Evolutionary conservation across 2,113 vertebrate species (phyloP), one percentile per base, ranked within the genome.

Genomic region (Sturnus vulgaris): DNA sequence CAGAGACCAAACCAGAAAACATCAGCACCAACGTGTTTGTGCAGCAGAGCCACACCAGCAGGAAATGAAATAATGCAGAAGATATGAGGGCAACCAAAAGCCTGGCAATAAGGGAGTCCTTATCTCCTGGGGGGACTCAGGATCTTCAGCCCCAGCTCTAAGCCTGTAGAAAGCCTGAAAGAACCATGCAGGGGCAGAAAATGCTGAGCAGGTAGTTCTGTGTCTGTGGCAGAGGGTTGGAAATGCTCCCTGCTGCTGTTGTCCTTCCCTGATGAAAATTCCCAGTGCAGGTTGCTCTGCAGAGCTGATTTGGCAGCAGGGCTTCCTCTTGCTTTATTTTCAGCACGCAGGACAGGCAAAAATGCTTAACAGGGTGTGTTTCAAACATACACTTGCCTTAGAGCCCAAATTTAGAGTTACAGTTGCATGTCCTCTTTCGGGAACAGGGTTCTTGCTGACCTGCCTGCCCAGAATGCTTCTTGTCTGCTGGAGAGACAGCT

Each of bases 1-100:
- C 35, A 44, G 63, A 84, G 52, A 52, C 15, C 39, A 61, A 30
- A 18, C 4, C 16, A 86, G 70, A 31, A 78, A 64, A 42, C 11
- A 8, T 27, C 22, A 35, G 33, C 61, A 47, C n/a, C 18, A 13
- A 21, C 28, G 19, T 83, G 37, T 40, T 52, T 44, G 52, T 15
- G 42, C 52, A 55, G 86, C 2, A 0, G n/a, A 65, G 61, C 61
- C 83, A 28, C 66, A 53, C 1, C 1, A 21, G 33, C 0, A 0
- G 15, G 30, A 79, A 47, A 65, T 12, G 20, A 23, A 56, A 52
- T 7, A 27, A 39, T 1, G 4, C 49, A 10, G 61, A 77, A 66
- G 8, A 24, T 33, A 2, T 21, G 15, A 31, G n/a, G 31, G 30
- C 68, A 75, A 66, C 19, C 28, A 63, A 55, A 91, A 75, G 4